Base-by-base conservation (phyloP, 1,140 invertebrate species). In the Sitodiplosis mosellana region DNA sequence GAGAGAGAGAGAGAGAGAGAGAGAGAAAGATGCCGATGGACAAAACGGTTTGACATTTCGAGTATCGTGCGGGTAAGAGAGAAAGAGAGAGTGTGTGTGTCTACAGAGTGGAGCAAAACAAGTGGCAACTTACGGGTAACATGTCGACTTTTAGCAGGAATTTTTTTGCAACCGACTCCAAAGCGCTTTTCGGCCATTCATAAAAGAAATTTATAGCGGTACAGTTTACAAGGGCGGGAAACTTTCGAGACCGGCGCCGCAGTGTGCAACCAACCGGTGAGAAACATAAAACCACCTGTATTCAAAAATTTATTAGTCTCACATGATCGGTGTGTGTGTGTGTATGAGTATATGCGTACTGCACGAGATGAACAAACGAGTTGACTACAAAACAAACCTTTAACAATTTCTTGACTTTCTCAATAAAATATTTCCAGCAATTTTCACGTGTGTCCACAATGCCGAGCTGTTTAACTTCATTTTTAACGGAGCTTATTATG, bases 191-290 rank as follows among this genome's bases (percentile, higher is more conserved):
- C 0, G 92, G 91, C 91, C 92, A 96, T 68, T 90, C 86, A 60
- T 95, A 88, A 64, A 95, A 95, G 90, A 91, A 96, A 65, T 95
- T 79, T 45, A 95, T 93, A 8, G 80, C 77, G 0, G 90, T 90
- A 57, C 87, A 92, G 67, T 90, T 95, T 8, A 89, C 81, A n/a
- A 96, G 68, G 2, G 90, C 88, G 6, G 92, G 92, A 68, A 95
- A 96, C 65, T 93, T 89, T 48, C 91, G 73, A 11, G 84, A 80
- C 52, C 91, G 75, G 22, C 89, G 72, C 52, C 90, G 68, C 4
- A 94, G 67, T 0, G 84, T 92, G 1, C 77, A 75, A 1, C 90
- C 89, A 49, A 92, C 88, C 0, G 90, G 90, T 1, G 88, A 93
- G 64, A 93, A 94, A 59, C 88, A 93, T 1, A 95, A 65, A 14